Conservation (phyloP, 2,797 vertebrate genomes). For the Poecilia wingei region DNA sequence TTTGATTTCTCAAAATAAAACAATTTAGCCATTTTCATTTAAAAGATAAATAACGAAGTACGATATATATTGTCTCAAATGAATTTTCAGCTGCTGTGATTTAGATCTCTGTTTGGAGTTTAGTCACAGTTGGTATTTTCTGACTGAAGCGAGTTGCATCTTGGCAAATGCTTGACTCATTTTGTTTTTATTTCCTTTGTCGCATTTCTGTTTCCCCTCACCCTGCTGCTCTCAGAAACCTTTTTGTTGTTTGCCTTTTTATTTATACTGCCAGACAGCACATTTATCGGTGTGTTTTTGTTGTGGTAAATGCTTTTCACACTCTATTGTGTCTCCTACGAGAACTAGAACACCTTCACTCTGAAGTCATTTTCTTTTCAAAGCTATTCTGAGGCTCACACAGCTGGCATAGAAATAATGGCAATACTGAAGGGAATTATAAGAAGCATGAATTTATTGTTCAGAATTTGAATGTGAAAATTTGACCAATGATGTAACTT, state of each 20-base stretch:
- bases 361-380: conserved; percentile 5
- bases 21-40: background rate
- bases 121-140: background rate
- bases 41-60: background rate
- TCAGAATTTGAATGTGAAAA: conserved; percentile 7
- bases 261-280: conserved; percentile 20
- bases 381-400: conserved; percentile 2
- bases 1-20: conserved; percentile 3
- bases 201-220: background rate
- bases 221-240: background rate
- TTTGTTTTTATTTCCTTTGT: background rate
- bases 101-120: background rate
- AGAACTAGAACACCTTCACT: background rate
- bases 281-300: conserved; percentile 34
- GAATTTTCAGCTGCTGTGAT: background rate
- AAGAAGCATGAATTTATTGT: conserved; percentile 16
- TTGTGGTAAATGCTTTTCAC: background rate
- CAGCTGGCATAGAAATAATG: conserved; percentile 7
- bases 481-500: conserved; percentile 20
- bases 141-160: background rate
- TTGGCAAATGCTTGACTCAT: background rate
- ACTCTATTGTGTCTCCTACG: conserved; percentile 22
- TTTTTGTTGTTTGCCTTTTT: conserved; percentile 15
- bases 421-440: background rate
- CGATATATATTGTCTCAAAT: background rate